Conservation (phyloP, 2,888 invertebrate genomes). For the Rhabditoides inermis region DNA sequence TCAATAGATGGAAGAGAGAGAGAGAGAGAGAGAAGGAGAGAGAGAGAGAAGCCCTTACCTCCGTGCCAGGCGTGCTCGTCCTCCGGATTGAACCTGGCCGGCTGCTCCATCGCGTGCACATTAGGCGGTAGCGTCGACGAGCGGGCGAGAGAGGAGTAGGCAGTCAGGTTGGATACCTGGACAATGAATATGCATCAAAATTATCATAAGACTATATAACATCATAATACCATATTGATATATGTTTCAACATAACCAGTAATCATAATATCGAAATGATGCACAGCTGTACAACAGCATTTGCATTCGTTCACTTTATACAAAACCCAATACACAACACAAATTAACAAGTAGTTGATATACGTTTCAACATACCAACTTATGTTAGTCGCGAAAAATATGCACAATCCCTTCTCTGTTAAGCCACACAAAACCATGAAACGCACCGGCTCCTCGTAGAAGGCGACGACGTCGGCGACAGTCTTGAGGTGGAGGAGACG, state of each 20-base stretch:
- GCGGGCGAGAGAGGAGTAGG: conserved; percentile 25
- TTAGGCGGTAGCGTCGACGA: conserved; percentile 32
- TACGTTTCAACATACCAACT: no score
- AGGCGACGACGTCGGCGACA: conserved; percentile 34
- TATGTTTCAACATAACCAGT: background rate
- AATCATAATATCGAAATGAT: no score
- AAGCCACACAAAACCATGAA: no score
- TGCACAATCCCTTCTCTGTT: no score
- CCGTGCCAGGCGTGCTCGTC: conserved; percentile 43
- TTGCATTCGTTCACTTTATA: no score
- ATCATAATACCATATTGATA: background rate
- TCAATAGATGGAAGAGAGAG: no score
- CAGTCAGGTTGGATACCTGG: conserved; percentile 2
- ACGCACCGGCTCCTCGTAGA: conserved; percentile 43
- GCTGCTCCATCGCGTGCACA: conserved; percentile 39
- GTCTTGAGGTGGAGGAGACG: conserved; percentile 33
- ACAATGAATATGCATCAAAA: background rate
- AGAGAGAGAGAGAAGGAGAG: no score
- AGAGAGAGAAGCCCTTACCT: conserved; percentile 15
- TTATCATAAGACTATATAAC: background rate
- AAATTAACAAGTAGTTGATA: no score
- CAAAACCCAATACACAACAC: no score
- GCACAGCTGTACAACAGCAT: no score
- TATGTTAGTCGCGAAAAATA: no score
- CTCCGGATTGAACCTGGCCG: conserved; percentile 46